Evolutionary conservation across 1,140 invertebrate species (phyloP), one percentile per base, ranked within the genome.

Genomic region (Hypsibius dujardini): DNA sequence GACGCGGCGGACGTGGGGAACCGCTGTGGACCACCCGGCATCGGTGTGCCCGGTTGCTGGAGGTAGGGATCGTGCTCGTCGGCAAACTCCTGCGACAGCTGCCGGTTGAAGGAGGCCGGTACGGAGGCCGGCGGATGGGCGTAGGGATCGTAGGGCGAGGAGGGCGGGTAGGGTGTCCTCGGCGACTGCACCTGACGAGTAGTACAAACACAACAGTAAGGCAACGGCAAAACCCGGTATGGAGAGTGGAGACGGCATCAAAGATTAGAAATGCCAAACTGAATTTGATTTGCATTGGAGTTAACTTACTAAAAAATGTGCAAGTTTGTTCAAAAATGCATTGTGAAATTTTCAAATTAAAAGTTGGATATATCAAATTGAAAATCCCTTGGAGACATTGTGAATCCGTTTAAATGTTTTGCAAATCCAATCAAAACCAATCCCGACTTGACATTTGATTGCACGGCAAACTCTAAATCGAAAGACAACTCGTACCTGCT

Each of bases 401-500:
- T 56, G 50, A 56, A 56, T 56, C 50, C 50, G 50, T 56, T n/a
- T 12, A 56, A 56, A 56, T 28, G 28, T 28, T 28, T 28, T 28
- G 28, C 28, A 28, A 28, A 28, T 28, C 28, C 28, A 56, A 56
- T n/a, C 7, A 12, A 56, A 7, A 56, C 50, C n/a, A 56, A 15
- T 87, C 81, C 80, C 90, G 88, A 76, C 90, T 87, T 79, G 90
- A 89, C 56, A 87, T 86, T 80, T 90, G 89, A 76, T 85, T 83
- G 56, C 28, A 28, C 28, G 28, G 28, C 28, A 28, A 28, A 28
- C 28, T 28, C 28, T 28, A 28, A 28, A 28, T 28, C 28, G 28
- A 28, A 28, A 28, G 28, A 28, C 28, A 28, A 28, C 28, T 28
- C 83, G 85, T 14, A 83, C 82, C 76, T 86, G 86, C 75, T 84